Evolutionary conservation across 2,797 vertebrate species (phyloP), one percentile per base, ranked within the genome.

Genomic region (Pagetopsis macropterus): DNA sequence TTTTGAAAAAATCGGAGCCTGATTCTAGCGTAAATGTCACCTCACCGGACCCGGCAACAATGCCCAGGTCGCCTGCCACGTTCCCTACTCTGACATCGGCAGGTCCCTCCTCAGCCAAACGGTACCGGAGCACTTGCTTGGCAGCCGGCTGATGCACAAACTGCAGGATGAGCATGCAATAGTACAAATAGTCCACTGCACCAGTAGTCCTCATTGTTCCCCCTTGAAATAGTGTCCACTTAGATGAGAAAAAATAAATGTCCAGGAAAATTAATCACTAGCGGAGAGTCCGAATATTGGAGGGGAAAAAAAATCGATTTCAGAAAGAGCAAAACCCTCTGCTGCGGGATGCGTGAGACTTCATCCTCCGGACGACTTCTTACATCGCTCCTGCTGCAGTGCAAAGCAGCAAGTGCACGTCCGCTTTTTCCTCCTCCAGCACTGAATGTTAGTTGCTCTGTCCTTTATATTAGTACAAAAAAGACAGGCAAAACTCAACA

Each of bases 1-100:
- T 99, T 92, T 99, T 99, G 84, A 99, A 96, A 88, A 97, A 99
- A 84, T 99, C 98, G 0, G 98, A 97, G 78, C 98, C 98, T 0
- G 97, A 98, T 86, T 99, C 98, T 17, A 99, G 93, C 81, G 97
- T 99, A 93, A 98, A 99, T 82, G 98, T 98, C 93, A 98, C 98
- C 92, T 98, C 97, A 0, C 97, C 96, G 17, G 96, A 96, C 83
- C 96, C 96, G 19, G 97, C 96, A 45, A 96, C 96, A 62, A 98
- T 98, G 73, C 96, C 96, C 88, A 99, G 91, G 93, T 99, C 97
- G 41, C 90, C 93, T 75, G 98, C 98, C 51, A 99, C 97, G 87
- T 99, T 99, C 40, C 98, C 98, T 45, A 99, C 96, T 82, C 96
- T 94, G 84, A 98, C 95, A 85, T 98, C 97, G 59, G 97, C 96